phyloP scores from a whole-genome alignment of 2,113 vertebrate species.

The Loxodonta africana region DNA sequence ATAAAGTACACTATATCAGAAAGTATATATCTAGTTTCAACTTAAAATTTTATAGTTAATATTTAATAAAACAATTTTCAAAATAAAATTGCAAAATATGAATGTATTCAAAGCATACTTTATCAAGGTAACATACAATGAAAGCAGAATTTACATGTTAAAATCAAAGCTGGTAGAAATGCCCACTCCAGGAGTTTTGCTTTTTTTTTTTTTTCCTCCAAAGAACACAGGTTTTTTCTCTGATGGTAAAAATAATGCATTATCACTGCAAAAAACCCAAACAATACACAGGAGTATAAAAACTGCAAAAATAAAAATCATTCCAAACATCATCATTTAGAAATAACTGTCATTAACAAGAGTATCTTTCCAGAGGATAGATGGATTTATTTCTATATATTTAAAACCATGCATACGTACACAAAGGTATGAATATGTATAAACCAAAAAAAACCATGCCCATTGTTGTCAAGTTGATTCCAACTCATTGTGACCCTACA shows the following conservation, averaged over 20 bases:
- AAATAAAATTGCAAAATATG: conserved; percentile 38
- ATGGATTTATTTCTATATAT: conserved; percentile 33
- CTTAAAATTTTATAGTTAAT: conserved; percentile 53
- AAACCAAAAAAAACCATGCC: too few relatives aligned
- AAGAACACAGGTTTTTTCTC: not conserved
- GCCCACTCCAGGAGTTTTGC: not conserved
- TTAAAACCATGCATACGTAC: not conserved
- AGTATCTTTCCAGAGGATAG: not conserved
- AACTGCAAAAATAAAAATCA: conserved; percentile 51
- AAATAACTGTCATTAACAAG: conserved; percentile 36
- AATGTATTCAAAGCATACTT: conserved; percentile 2
- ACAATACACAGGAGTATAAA: conserved; percentile 20
- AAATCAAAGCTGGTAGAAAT: conserved; percentile 39
- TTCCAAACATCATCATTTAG: conserved; percentile 29
- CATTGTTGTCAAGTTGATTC: too few relatives aligned
- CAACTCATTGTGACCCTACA: too few relatives aligned
- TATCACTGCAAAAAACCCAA: conserved; percentile 21
- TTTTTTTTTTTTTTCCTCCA: conserved; percentile 22
- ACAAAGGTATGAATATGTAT: not conserved
- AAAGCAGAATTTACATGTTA: not conserved
- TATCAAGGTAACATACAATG: conserved; percentile 13
- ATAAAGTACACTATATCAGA: not conserved
- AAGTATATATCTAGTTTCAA: conserved; percentile 38
- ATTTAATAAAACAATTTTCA: conserved; percentile 46
- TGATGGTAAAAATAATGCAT: conserved; percentile 24